Evolutionary conservation across 2,888 invertebrate species (phyloP), one percentile per base, ranked within the genome.

Genomic region (Salpingus planirostris): DNA sequence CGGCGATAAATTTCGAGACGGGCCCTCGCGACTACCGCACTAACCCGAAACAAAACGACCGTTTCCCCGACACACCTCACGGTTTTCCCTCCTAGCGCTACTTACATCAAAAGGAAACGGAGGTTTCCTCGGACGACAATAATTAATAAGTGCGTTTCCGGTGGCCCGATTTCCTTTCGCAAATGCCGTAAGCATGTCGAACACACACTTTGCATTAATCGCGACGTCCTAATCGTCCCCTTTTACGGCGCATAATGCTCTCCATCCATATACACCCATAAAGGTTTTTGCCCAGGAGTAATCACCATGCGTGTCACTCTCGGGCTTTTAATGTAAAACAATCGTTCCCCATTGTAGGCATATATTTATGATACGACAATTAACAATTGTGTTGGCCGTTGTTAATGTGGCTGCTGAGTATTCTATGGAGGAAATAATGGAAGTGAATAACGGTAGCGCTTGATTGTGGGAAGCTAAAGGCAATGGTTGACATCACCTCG

Each of bases 121-220:
- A n/a, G n/a, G n/a, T n/a, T n/a, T n/a, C n/a, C n/a, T n/a, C n/a
- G n/a, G n/a, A n/a, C n/a, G n/a, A n/a, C n/a, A n/a, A n/a, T n/a
- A n/a, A n/a, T n/a, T n/a, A n/a, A n/a, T n/a, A n/a, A n/a, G n/a
- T n/a, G n/a, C n/a, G n/a, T n/a, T n/a, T n/a, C n/a, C n/a, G n/a
- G n/a, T n/a, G n/a, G n/a, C n/a, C n/a, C n/a, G n/a, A n/a, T n/a
- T n/a, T n/a, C n/a, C n/a, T n/a, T n/a, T n/a, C n/a, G n/a, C 33
- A 36, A 33, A 33, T 40, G 36, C 34, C 27, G 26, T 18, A 33
- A 28, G 21, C 52, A 47, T 55, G 55, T 55, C 52, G 51, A 46
- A 55, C 55, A 55, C 50, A 52, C 46, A 48, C 50, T 52, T 52
- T 52, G 55, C 52, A 53, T 54, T 54, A 52, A 53, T 52, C 54